Conservation (phyloP, 1,140 invertebrate species). For the Samia ricini region DNA sequence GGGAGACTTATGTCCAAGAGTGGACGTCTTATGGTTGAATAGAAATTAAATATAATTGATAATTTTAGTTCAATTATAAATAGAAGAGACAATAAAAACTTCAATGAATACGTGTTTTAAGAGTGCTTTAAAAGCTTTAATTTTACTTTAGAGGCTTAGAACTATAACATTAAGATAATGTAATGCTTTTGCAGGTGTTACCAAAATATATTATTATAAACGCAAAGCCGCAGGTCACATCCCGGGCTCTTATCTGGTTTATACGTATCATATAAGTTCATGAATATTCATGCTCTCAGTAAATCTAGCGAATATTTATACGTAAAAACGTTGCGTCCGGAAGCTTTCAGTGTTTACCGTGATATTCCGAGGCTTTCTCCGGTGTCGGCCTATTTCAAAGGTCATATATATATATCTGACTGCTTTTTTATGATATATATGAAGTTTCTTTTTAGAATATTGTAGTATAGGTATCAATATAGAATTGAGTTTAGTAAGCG, state of each 20-base stretch:
- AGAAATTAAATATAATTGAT: too few relatives aligned
- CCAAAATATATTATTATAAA: slow-evolving; percentile 7
- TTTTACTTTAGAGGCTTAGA: not conserved
- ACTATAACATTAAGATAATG: not conserved
- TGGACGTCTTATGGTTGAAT: too few relatives aligned
- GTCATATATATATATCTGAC: slow-evolving; percentile 17
- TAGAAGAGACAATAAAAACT: too few relatives aligned
- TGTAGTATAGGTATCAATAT: not conserved
- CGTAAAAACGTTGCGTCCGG: slow-evolving; percentile 21
- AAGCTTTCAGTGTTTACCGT: slow-evolving; percentile 27
- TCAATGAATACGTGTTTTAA: not conserved
- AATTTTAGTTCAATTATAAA: too few relatives aligned
- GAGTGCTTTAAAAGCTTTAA: not conserved
- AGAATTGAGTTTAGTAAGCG: not conserved
- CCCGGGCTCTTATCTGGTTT: slow-evolving; percentile 14
- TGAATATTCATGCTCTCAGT: slow-evolving; percentile 17
- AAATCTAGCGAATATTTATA: slow-evolving; percentile 27
- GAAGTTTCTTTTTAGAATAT: slow-evolving; percentile 12
- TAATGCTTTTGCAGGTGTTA: not conserved
- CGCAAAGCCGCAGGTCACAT: not conserved
- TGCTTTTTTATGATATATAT: slow-evolving; percentile 19
- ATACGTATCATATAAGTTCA: slow-evolving; percentile 16
- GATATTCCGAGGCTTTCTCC: slow-evolving; percentile 28
- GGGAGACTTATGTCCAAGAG: too few relatives aligned
- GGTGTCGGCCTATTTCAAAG: slow-evolving; percentile 21